Conservation (phyloP, 2,113 vertebrate genomes). For the Lepus americanus region DNA sequence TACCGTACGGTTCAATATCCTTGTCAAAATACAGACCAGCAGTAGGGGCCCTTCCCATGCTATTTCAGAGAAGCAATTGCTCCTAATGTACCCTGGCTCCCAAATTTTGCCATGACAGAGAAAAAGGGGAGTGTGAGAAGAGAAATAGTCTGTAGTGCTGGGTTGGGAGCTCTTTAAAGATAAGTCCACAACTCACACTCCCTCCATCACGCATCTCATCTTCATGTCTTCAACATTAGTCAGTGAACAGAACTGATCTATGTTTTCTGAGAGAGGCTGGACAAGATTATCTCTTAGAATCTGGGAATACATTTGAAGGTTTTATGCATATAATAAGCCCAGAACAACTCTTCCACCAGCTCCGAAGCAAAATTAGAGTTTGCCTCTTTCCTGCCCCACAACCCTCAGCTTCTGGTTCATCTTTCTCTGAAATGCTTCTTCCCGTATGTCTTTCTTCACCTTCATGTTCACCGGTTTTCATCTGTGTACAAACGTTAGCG, state of each 20-base stretch:
- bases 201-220: background rate
- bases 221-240: background rate
- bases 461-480: constrained; percentile 6
- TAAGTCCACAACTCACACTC: background rate
- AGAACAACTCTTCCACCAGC: background rate
- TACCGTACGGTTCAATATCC: background rate
- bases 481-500: background rate
- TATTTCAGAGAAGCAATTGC: background rate
- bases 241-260: background rate
- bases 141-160: background rate
- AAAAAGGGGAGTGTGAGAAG: background rate
- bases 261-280: background rate
- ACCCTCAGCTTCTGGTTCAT: background rate
- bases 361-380: background rate
- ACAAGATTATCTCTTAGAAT: background rate
- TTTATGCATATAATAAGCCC: background rate
- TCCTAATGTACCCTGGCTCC: background rate
- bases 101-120: background rate
- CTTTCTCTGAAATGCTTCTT: background rate
- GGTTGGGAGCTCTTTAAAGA: background rate
- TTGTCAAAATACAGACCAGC: background rate
- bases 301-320: constrained; percentile 5
- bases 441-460: background rate
- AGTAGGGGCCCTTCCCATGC: background rate
- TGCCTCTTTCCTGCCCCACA: background rate